These are phyloP conservation scores for Nymphicus hollandicus DNA, from an alignment of 2,113 vertebrate genomes.

Conservation along the genomic window DNA sequence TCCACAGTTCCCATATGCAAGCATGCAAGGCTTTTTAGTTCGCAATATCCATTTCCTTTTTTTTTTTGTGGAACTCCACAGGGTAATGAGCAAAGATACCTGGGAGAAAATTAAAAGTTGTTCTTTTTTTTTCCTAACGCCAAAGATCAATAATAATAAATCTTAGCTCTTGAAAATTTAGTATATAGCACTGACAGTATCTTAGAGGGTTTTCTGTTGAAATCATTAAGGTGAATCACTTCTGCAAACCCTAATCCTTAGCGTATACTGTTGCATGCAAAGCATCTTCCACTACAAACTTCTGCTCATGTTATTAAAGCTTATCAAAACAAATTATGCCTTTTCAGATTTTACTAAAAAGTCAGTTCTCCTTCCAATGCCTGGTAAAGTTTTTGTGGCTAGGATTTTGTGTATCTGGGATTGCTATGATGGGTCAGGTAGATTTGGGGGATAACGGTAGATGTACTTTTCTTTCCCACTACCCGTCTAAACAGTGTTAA, in stretches of 20 bases:
- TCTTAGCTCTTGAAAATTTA: neutral
- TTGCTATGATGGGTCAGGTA: neutral
- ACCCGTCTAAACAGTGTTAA: neutral
- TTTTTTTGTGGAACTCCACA: neutral
- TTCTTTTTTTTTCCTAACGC: neutral
- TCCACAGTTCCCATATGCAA: neutral
- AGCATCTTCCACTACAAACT: neutral
- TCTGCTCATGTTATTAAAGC: neutral
- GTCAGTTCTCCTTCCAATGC: neutral
- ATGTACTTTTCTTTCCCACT: neutral
- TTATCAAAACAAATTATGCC: neutral
- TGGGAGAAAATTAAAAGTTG: neutral
- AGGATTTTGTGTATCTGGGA: neutral
- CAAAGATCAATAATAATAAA: conserved; percentile 5
- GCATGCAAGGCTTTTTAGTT: neutral
- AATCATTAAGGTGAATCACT: neutral
- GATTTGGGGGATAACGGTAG: neutral
- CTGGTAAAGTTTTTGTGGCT: neutral
- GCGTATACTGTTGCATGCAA: neutral
- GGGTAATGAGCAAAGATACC: neutral
- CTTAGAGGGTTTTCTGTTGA: neutral
- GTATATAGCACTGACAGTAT: neutral
- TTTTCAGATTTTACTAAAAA: neutral
- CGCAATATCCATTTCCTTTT: neutral
- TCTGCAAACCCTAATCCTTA: neutral